Percentiles rank a stretch among this genome's conserved stretches.
Evolutionary conservation across 2,797 vertebrate genomes (phyloP).

Genomic region (Myotis pilosus): DNA sequence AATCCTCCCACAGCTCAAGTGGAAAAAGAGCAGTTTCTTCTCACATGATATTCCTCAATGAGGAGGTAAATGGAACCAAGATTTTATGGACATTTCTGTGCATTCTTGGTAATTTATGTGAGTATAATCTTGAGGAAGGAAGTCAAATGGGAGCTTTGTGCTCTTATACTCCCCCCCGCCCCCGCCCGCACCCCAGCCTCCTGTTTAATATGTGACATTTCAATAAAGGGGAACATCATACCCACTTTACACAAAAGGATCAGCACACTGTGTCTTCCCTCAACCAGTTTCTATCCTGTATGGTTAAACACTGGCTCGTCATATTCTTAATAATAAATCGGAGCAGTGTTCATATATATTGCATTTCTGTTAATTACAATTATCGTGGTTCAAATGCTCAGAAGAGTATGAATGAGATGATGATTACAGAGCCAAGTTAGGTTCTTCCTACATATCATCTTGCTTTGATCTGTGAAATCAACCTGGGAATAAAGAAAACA

Average conservation of each 20-base stretch:
- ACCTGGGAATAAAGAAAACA: neutral
- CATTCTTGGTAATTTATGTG: neutral
- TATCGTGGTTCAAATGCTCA: neutral
- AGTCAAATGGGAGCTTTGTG: neutral
- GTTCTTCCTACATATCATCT: neutral
- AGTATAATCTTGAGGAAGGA: neutral
- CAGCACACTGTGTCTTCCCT: neutral
- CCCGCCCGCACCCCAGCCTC: neutral
- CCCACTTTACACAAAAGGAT: neutral
- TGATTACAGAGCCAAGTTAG: neutral
- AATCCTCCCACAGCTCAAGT: neutral
- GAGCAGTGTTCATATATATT: neutral
- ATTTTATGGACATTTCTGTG: neutral
- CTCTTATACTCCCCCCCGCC: neutral
- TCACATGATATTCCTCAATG: neutral
- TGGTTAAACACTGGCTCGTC: neutral
- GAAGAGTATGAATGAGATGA: neutral
- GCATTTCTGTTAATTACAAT: neutral
- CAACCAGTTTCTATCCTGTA: neutral
- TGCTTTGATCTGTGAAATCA: neutral
- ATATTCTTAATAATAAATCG: neutral
- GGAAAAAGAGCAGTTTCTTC: neutral
- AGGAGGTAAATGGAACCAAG: neutral
- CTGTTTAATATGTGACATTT: neutral
- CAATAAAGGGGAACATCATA: neutral